Evolutionary conservation across 2,113 vertebrate species (phyloP), one percentile per base, ranked within the genome.

Genomic region (Percopsis transmontana): DNA sequence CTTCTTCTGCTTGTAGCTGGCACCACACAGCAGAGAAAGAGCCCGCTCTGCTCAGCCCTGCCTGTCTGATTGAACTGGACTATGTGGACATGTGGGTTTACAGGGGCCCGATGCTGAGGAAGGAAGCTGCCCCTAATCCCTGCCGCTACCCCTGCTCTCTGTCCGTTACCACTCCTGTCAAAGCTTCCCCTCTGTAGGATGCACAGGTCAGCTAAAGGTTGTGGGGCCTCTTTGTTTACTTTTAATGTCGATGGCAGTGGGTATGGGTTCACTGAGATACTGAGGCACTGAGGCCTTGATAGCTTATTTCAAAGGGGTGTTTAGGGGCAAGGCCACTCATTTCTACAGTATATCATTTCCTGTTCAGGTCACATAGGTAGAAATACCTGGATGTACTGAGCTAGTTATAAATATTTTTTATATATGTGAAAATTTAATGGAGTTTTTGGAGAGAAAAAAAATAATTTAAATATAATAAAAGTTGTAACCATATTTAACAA

Each of bases 91-190:
- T 79, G 62, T 62, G 16, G 2, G 47, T 82, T 68, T 64, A 68
- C 68, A 47, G 44, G 61, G 62, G 75, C 62, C 59, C 48, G 72
- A 66, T 77, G 70, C 59, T 39, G 73, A 81, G 84, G 79, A 81
- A 80, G 86, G 84, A 87, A 82, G 63, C 60, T 75, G 72, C 47
- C 54, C 70, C 62, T 66, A 77, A 81, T 73, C 27, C 23, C 68
- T 70, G 74, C 68, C 68, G 78, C 74, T 52, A 18, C 71, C 53
- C 70, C 74, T 82, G 58, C 72, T 67, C 75, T 77, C 72, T 80
- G 68, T 87, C 83, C 74, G 77, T 81, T 79, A 68, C 53, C 61
- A 44, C 74, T 23, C 69, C 80, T 63, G 61, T 81, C 78, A 86
- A 59, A 68, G 3, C 62, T 74, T 50, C 60, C 42, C 54, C 50